Evolutionary conservation across 1,140 invertebrate genomes (phyloP).

Genomic region (Zaprionus ghesquierei): DNA sequence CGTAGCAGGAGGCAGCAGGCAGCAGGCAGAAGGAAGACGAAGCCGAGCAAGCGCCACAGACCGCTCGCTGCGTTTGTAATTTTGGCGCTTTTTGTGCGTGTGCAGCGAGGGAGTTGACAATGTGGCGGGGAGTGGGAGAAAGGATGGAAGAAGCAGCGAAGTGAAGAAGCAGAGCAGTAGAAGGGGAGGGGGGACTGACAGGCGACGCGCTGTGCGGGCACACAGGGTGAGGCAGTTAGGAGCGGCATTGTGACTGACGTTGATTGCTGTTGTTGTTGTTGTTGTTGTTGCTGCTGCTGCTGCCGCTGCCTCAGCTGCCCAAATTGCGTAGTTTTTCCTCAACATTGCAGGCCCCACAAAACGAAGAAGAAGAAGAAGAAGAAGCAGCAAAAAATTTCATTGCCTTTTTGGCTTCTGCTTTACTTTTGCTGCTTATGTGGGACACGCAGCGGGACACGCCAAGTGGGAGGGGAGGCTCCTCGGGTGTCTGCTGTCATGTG

Average conservation of each 20-base stretch:
- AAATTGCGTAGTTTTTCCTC: slow-evolving; percentile 68
- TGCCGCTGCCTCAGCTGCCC: slow-evolving; percentile 35
- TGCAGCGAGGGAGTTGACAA: slow-evolving; percentile 47
- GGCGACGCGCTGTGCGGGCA: neutral
- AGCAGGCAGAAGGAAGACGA: neutral
- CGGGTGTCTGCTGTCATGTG: slow-evolving; percentile 26
- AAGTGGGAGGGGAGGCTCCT: neutral
- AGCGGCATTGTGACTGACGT: slow-evolving; percentile 69
- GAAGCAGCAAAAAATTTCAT: slow-evolving; percentile 39
- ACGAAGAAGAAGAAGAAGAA: too few relatives aligned
- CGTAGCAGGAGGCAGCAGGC: neutral
- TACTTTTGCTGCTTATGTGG: slow-evolving; percentile 56
- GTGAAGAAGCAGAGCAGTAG: neutral
- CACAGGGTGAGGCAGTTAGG: slow-evolving; percentile 4
- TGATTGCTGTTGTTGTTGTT: slow-evolving; percentile 44
- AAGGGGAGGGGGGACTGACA: neutral
- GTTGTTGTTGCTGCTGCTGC: neutral
- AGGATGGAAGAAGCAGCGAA: neutral
- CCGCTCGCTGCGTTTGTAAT: slow-evolving; percentile 79
- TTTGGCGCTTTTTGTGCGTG: slow-evolving; percentile 78
- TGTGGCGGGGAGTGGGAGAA: neutral
- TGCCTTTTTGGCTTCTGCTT: slow-evolving; percentile 29
- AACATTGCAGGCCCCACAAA: slow-evolving; percentile 16
- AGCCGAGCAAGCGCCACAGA: slow-evolving; percentile 24
- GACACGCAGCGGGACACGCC: slow-evolving; percentile 49